phyloP scores from a whole-genome alignment of 2,113 vertebrate species.

The Pteruthius melanotis region DNA sequence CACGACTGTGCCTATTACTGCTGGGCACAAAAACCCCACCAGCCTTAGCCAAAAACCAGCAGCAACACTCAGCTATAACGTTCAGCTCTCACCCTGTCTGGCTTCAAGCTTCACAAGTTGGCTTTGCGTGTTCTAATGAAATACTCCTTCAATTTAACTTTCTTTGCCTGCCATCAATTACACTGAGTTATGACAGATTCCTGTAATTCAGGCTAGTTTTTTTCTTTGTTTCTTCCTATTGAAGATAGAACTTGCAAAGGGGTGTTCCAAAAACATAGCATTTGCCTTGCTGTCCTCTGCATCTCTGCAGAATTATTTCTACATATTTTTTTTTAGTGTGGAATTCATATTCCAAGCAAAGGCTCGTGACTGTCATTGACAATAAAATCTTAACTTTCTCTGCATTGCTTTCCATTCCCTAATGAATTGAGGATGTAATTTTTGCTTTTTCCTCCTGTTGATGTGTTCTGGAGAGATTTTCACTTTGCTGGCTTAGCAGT shows the following conservation, averaged over 20 bases:
- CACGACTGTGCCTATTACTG: neutral
- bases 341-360: neutral
- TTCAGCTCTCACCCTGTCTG: neutral
- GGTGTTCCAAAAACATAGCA: neutral
- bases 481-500: neutral
- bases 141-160: neutral
- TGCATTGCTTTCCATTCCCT: neutral
- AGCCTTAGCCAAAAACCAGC: neutral
- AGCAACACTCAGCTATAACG: neutral
- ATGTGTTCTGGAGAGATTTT: neutral
- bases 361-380: neutral
- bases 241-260: neutral
- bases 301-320: neutral
- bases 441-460: neutral
- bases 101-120: neutral
- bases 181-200: neutral
- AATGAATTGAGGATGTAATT: neutral
- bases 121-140: neutral
- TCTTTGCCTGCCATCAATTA: neutral
- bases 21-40: neutral
- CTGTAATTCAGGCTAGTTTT: neutral
- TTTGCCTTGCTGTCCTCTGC: neutral
- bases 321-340: neutral
- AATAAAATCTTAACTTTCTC: neutral
- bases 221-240: neutral